Percentiles rank a stretch among this genome's conserved stretches.
These are phyloP conservation scores for Orchestes rusci DNA, from an alignment of 2,888 invertebrate species.

Conservation along the genomic window DNA sequence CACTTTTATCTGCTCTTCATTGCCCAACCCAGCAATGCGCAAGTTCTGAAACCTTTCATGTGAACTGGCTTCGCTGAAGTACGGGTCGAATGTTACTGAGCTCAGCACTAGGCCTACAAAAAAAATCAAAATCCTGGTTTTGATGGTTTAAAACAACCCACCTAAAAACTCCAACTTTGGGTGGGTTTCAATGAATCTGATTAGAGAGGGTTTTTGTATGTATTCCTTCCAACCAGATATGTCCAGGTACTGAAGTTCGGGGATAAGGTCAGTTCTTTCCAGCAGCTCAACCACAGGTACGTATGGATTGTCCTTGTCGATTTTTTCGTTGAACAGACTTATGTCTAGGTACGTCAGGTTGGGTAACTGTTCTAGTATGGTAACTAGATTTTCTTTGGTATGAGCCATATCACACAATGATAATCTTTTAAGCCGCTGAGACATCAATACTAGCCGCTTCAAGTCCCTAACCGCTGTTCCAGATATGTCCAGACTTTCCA, in stretches of 20 bases:
- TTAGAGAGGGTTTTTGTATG: slow-evolving; percentile 28
- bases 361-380: slow-evolving; percentile 32
- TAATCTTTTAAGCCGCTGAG: slow-evolving; percentile 51
- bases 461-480: slow-evolving; percentile 57
- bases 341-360: slow-evolving; percentile 38
- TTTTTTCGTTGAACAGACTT: slow-evolving; percentile 37
- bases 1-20: slow-evolving; percentile 41
- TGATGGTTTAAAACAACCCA: slow-evolving; percentile 3
- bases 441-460: slow-evolving; percentile 50
- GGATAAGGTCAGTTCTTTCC: slow-evolving; percentile 43
- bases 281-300: slow-evolving; percentile 33
- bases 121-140: too few relatives aligned
- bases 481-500: slow-evolving; percentile 61
- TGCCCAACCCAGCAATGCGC: slow-evolving; percentile 36
- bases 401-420: slow-evolving; percentile 45
- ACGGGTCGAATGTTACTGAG: slow-evolving; percentile 35
- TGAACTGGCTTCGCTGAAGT: slow-evolving; percentile 31
- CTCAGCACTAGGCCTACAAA: slow-evolving; percentile 39
- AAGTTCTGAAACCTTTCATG: slow-evolving; percentile 30
- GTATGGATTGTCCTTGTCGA: slow-evolving; percentile 26
- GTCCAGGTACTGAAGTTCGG: slow-evolving; percentile 56
- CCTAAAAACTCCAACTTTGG: slow-evolving; percentile 36
- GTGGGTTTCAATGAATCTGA: slow-evolving; percentile 34
- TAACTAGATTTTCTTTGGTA: slow-evolving; percentile 25
- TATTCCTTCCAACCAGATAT: slow-evolving; percentile 49